Evolutionary conservation across 2,888 invertebrate species (phyloP).

Genomic region (Muschampia plurimacula): DNA sequence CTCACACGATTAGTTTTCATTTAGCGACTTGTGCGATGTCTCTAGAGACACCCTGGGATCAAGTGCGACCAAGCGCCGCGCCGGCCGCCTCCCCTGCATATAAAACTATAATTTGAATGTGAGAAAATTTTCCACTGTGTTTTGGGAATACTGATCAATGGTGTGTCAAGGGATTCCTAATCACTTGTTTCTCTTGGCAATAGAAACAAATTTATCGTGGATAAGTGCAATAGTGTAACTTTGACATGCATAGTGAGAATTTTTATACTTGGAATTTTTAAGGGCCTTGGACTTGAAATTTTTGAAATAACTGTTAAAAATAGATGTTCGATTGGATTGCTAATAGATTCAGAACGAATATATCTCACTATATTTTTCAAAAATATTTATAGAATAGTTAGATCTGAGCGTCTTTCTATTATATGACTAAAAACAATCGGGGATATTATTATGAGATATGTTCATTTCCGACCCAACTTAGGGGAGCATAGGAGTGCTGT

Average conservation of each 20-base stretch:
- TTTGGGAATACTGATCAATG: conserved; percentile 49
- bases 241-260: neutral
- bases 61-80: conserved; percentile 57
- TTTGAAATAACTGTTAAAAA: too few relatives aligned
- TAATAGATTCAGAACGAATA: too few relatives aligned
- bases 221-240: conserved; percentile 33
- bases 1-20: conserved; percentile 81
- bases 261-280: neutral
- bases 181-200: conserved; percentile 63
- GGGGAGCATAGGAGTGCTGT: conserved; percentile 76
- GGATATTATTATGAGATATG: conserved; percentile 42
- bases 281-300: too few relatives aligned
- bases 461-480: conserved; percentile 40
- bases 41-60: conserved; percentile 68
- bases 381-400: neutral
- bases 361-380: too few relatives aligned
- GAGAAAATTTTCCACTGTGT: conserved; percentile 67
- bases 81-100: conserved; percentile 49
- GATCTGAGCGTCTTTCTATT: conserved; percentile 23
- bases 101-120: conserved; percentile 73
- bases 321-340: too few relatives aligned
- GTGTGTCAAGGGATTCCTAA: conserved; percentile 65
- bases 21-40: conserved; percentile 73
- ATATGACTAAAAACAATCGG: conserved; percentile 40
- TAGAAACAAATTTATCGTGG: conserved; percentile 27